Evolutionary conservation across 1,140 invertebrate genomes (phyloP).

Genomic region (Cardiocondyla obscurior): DNA sequence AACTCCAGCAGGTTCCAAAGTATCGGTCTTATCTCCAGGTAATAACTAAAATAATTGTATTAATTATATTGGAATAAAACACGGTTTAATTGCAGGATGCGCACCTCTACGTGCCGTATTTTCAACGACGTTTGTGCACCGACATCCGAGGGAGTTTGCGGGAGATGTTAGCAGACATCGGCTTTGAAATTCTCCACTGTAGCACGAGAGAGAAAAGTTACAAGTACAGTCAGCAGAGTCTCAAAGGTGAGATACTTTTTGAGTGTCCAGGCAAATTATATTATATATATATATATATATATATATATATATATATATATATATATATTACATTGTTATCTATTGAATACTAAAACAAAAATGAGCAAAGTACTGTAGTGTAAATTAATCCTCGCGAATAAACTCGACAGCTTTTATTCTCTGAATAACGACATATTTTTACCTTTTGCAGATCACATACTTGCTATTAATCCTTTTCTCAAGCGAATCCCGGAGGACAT

Average conservation of each 20-base stretch:
- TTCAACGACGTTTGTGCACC: conserved; percentile 73
- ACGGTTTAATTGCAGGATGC: conserved; percentile 71
- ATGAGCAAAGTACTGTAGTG: not conserved
- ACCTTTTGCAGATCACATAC: conserved; percentile 86
- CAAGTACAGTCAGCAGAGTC: conserved; percentile 84
- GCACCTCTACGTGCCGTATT: conserved; percentile 76
- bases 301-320: too few relatives aligned
- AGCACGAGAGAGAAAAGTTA: conserved; percentile 86
- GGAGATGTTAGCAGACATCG: conserved; percentile 86
- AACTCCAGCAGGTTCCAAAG: conserved; percentile 84
- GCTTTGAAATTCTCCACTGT: conserved; percentile 88
- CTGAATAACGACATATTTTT: not conserved
- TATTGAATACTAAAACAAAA: not conserved
- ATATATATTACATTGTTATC: too few relatives aligned
- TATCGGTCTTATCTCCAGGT: conserved; percentile 89
- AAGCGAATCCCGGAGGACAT: conserved; percentile 86
- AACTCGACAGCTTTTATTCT: not conserved
- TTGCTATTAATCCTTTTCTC: conserved; percentile 91
- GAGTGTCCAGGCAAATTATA: not conserved
- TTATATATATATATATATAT: too few relatives aligned
- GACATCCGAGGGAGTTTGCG: conserved; percentile 87
- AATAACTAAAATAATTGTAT: conserved; percentile 28
- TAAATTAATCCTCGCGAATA: not conserved
- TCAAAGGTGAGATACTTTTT: conserved; percentile 85
- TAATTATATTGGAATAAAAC: not conserved